These are phyloP conservation scores for Tokudaia tokunoshimensis DNA, from an alignment of 2,797 vertebrate genomes.

Conservation along the genomic window DNA sequence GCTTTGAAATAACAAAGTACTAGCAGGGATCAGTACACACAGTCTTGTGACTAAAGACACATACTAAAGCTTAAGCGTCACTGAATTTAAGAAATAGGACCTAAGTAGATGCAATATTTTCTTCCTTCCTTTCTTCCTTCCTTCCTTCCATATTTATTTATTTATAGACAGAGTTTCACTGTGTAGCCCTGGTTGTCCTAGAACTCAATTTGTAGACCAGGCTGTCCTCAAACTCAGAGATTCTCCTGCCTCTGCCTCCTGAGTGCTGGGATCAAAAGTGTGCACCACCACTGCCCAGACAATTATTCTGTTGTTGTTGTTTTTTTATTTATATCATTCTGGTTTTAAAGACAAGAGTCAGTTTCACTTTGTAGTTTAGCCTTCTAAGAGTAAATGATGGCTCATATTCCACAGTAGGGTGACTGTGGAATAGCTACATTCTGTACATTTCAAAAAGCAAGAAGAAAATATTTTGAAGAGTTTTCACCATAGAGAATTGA, in stretches of 20 bases:
- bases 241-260: neutral
- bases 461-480: neutral
- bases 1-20: neutral
- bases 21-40: neutral
- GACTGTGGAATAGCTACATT: neutral
- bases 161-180: too few species aligned
- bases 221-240: neutral
- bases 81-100: constrained; percentile 52
- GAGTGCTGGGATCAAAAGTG: neutral
- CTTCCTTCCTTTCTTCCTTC: too few species aligned
- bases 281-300: neutral
- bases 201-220: neutral
- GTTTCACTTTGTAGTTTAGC: constrained; percentile 39
- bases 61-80: constrained; percentile 45
- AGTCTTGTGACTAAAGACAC: neutral
- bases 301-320: neutral
- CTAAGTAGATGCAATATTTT: neutral
- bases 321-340: neutral
- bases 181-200: neutral
- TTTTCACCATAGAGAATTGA: neutral
- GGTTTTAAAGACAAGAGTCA: constrained; percentile 15
- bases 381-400: constrained; percentile 27
- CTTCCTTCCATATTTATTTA: neutral
- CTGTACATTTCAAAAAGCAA: neutral
- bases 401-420: neutral